Conservation (phyloP, 1,140 invertebrate genomes). For the Lasioglossum albipes region DNA sequence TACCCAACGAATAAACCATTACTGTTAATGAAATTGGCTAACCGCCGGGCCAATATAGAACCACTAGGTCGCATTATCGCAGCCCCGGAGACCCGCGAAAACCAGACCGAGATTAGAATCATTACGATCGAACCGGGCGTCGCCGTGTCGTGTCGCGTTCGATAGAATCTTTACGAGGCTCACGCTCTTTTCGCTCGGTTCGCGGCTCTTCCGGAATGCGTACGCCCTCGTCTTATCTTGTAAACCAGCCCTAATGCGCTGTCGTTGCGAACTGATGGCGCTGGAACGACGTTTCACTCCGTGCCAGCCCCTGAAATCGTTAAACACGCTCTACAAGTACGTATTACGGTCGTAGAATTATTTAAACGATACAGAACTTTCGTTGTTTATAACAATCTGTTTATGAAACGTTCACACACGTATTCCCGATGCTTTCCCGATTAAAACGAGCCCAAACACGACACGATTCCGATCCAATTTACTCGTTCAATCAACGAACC, state of each 20-base stretch:
- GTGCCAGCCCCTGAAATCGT: neutral
- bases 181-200: constrained; percentile 45
- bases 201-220: constrained; percentile 18
- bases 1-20: constrained; percentile 22
- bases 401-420: too few relatives aligned
- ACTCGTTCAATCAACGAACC: too few relatives aligned
- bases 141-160: neutral
- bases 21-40: constrained; percentile 33
- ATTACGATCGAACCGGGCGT: constrained; percentile 30
- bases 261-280: constrained; percentile 12
- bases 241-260: neutral
- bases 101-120: constrained; percentile 55
- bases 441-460: too few relatives aligned
- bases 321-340: neutral
- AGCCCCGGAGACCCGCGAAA: constrained; percentile 14
- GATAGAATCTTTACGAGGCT: constrained; percentile 61
- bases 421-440: too few relatives aligned
- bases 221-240: constrained; percentile 36
- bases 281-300: constrained; percentile 3
- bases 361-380: too few relatives aligned
- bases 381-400: too few relatives aligned
- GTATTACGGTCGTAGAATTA: too few relatives aligned
- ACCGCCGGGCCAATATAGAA: neutral
- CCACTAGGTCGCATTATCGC: constrained; percentile 20
- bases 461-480: too few relatives aligned